phyloP scores from a whole-genome alignment of 2,888 invertebrate genomes.

The Axea sp. region DNA sequence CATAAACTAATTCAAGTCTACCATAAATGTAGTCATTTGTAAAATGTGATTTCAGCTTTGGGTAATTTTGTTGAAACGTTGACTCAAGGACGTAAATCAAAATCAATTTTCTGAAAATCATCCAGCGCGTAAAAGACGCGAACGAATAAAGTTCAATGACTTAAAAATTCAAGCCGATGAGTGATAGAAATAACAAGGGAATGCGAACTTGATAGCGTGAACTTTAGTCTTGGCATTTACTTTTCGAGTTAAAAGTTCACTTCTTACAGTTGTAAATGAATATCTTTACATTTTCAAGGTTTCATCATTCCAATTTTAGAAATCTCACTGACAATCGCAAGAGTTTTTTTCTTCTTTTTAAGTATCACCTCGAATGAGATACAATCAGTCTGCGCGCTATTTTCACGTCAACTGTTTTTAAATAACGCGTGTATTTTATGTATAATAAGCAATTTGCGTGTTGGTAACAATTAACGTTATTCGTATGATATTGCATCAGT shows the following conservation, averaged over 20 bases:
- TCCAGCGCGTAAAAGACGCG: too few relatives aligned
- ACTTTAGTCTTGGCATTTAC: constrained; percentile 38
- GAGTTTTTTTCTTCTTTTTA: constrained; percentile 10
- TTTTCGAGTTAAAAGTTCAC: constrained; percentile 34
- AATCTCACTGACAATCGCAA: constrained; percentile 46
- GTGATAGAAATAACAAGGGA: too few relatives aligned
- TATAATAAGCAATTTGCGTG: constrained; percentile 51
- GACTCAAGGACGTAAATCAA: too few relatives aligned
- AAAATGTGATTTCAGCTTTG: background rate
- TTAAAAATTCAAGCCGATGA: too few relatives aligned
- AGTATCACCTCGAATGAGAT: constrained; percentile 32
- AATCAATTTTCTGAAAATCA: constrained; percentile 13
- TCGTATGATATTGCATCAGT: constrained; percentile 29
- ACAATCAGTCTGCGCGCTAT: constrained; percentile 40
- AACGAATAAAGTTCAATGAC: too few relatives aligned
- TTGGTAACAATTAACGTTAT: constrained; percentile 19
- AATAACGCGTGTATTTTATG: constrained; percentile 29
- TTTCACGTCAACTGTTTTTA: constrained; percentile 36
- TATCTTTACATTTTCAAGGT: constrained; percentile 39
- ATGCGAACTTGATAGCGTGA: constrained; percentile 17
- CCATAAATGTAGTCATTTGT: constrained; percentile 1
- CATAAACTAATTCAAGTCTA: background rate
- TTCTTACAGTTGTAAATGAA: constrained; percentile 7
- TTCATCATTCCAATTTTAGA: constrained; percentile 42
- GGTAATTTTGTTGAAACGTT: too few relatives aligned